Base-by-base conservation (phyloP, 2,113 vertebrate species). In the Syngnathus floridae region DNA sequence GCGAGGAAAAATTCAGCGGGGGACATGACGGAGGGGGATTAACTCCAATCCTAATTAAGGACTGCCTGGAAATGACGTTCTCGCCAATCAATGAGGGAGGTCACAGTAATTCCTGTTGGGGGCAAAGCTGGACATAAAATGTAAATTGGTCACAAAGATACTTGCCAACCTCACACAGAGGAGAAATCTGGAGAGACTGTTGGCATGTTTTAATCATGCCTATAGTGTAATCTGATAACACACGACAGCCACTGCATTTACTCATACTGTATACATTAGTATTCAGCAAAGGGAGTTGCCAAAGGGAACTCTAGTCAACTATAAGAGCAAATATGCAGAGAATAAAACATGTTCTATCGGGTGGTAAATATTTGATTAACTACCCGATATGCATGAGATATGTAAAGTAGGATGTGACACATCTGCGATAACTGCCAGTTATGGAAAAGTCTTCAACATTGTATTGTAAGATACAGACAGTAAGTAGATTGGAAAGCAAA, bases 11-110 rank as follows among this genome's bases (percentile, higher is more conserved):
- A 76, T 83, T 70, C 76, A 81, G 77, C 62, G n/a, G 74, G 74
- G 3, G 80, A 86, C 70, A 36, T 85, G 73, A 69, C 76, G 77
- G 76, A 84, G 75, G 79, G 81, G 87, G 89, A 90, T 90, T 90
- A 88, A 80, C 69, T 81, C 67, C 62, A 59, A 68, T 75, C 82
- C 85, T 89, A 89, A 90, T 88, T 90, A 86, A 4, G 62, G 61
- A 65, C 74, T 11, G 71, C 71, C 46, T 71, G 75, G 66, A 83
- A 80, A 86, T 78, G 67, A 88, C 84, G 85, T 81, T 69, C 64
- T 65, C 70, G 74, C 65, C 78, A 88, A 90, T 87, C 85, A 80
- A 81, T 87, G 77, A 14, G 78, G 72, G 77, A 86, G 84, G 87
- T 88, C 83, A 82, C 66, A 73, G 71, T 83, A 77, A 88, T 85